Evolutionary conservation across 2,888 invertebrate genomes (phyloP).

Genomic region (Blomia tropicalis): DNA sequence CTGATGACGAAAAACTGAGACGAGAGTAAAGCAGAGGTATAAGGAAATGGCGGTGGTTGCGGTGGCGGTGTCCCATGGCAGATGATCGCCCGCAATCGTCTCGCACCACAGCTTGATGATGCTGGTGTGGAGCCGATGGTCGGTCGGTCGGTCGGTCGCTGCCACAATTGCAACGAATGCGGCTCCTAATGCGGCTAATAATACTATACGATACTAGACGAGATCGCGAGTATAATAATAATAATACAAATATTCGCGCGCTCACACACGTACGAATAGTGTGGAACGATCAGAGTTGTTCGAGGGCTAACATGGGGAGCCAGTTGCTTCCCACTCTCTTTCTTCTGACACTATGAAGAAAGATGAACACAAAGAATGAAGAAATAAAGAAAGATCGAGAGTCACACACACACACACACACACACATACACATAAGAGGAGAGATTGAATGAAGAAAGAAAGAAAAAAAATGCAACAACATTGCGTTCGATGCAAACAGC

Average conservation of each 20-base stretch:
- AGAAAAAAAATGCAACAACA: background rate
- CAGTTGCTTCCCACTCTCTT: slow-evolving; percentile 3
- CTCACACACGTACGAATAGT: background rate
- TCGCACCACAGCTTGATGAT: too few relatives aligned
- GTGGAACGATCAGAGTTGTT: background rate
- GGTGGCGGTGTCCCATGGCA: too few relatives aligned
- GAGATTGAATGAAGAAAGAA: background rate
- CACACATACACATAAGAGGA: too few relatives aligned
- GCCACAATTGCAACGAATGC: background rate
- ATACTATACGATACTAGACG: too few relatives aligned
- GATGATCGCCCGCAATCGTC: too few relatives aligned
- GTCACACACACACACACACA: too few relatives aligned
- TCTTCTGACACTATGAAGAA: background rate
- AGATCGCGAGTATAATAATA: too few relatives aligned
- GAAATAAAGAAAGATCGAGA: slow-evolving; percentile 7
- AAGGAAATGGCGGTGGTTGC: too few relatives aligned
- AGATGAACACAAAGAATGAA: slow-evolving; percentile 11
- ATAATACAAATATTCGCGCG: slow-evolving; percentile 5
- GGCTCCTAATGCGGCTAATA: background rate
- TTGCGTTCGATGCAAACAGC: background rate
- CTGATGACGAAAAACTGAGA: too few relatives aligned
- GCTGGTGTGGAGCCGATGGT: too few relatives aligned
- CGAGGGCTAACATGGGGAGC: slow-evolving; percentile 1
- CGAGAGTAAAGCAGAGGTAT: too few relatives aligned
- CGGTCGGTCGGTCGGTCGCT: too few relatives aligned